These are phyloP conservation scores for Phainopepla nitens DNA, from an alignment of 2,113 vertebrate species.

Conservation along the genomic window DNA sequence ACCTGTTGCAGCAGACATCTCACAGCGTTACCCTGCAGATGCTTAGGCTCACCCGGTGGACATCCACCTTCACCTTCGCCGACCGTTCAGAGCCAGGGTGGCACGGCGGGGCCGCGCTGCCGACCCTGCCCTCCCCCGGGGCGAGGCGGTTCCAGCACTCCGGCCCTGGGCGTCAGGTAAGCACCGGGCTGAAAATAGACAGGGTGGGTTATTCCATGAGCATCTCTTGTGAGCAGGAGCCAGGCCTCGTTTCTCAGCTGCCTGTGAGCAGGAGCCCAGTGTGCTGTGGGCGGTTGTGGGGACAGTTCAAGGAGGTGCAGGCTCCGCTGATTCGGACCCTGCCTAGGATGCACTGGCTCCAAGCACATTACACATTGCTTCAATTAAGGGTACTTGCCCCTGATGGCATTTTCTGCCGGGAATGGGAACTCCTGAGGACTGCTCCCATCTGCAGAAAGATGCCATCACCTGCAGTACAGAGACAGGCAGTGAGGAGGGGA, in stretches of 20 bases:
- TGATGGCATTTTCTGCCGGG: neutral
- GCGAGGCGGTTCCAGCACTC: neutral
- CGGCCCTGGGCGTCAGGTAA: neutral
- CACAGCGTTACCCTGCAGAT: rapidly evolving
- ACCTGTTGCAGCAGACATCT: neutral
- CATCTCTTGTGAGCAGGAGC: neutral
- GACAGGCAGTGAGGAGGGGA: neutral
- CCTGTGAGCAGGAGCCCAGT: rapidly evolving
- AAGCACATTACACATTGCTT: rapidly evolving
- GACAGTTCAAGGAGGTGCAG: neutral
- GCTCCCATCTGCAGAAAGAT: neutral
- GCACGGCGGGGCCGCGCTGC: neutral
- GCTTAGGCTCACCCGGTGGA: neutral
- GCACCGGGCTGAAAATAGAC: neutral
- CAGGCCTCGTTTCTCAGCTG: neutral
- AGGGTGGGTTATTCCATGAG: rapidly evolving
- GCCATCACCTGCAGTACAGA: neutral
- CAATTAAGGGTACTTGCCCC: neutral
- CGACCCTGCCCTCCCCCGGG: neutral
- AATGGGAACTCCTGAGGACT: neutral
- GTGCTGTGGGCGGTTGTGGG: neutral
- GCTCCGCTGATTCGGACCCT: neutral
- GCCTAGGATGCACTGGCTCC: neutral
- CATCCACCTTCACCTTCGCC: neutral
- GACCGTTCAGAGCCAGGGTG: neutral